Evolutionary conservation across 2,888 invertebrate species (phyloP).

Genomic region (Tetragonisca angustula): DNA sequence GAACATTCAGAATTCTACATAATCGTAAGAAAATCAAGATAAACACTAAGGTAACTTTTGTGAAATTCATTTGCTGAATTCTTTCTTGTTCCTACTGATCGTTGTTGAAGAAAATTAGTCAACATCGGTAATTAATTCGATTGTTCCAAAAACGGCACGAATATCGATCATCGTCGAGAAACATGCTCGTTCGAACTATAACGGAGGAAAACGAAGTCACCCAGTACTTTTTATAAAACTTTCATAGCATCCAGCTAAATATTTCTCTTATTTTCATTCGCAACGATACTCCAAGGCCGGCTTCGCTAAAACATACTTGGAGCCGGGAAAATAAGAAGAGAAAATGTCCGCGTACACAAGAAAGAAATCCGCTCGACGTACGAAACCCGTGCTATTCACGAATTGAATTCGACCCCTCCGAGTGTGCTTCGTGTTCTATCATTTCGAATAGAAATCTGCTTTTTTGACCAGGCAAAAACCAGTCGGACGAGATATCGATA

Average conservation of each 20-base stretch:
- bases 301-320: not conserved
- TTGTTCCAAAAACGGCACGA: not conserved
- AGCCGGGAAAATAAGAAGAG: not conserved
- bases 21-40: too few relatives aligned
- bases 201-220: not conserved
- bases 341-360: not conserved
- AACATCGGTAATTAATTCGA: not conserved
- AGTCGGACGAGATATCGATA: conserved; percentile 31
- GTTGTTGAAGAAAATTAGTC: not conserved
- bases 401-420: conserved; percentile 12
- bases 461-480: conserved; percentile 33
- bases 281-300: not conserved
- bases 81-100: too few relatives aligned
- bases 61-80: too few relatives aligned
- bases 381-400: conserved; percentile 8
- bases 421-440: conserved; percentile 9
- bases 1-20: too few relatives aligned
- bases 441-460: conserved; percentile 52
- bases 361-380: not conserved
- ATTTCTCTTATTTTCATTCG: not conserved
- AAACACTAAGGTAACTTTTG: too few relatives aligned
- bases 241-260: not conserved
- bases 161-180: not conserved
- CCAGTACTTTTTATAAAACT: not conserved
- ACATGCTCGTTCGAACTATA: not conserved